Base-by-base conservation (phyloP, 2,888 invertebrate genomes). In the Aphidoletes aphidimyza region DNA sequence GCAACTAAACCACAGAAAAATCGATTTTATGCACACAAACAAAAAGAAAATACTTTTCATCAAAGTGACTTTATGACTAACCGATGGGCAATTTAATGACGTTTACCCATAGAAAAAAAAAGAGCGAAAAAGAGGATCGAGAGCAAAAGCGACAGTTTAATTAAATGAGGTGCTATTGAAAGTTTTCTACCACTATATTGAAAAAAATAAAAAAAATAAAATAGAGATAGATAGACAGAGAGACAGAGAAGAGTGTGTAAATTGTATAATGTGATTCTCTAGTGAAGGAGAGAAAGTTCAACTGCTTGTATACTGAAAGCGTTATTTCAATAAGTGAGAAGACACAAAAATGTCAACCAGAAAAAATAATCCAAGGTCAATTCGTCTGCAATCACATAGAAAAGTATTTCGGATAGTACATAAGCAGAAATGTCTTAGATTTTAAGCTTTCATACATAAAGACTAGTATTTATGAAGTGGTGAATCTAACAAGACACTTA, bases 321-420 rank as follows among this genome's bases (percentile, higher is more conserved):
- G 22, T 54, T 54, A 54, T 54, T 22, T 54, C 54, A 54, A 54
- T 54, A 54, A 54, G 54, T 54, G 54, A 5, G 54, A 54, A 54
- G 54, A 22, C 54, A 54, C 54, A 22, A 54, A 54, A 54, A 47
- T 47, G 47, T 47, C 47, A 47, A 54, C n/a, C 9, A 22, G n/a
- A n/a, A 54, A 54, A 54, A 22, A 54, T 54, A 54, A 54, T 54
- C 54, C 54, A 54, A 54, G 54, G 54, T 54, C 54, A 54, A 54
- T 54, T 54, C 54, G 54, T 54, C 54, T 54, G 22, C 54, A 54
- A 54, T 54, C 54, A 22, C 22, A 54, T 22, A 54, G 6, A 54
- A 5, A 54, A 54, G n/a, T 54, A 54, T 54, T 2, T 54, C 17
- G 17, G n/a, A n/a, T n/a, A n/a, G 9, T 54, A 54, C 22, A 22